Evolutionary conservation across 2,888 invertebrate genomes (phyloP).

Genomic region (Eumacrocentrus americanus): DNA sequence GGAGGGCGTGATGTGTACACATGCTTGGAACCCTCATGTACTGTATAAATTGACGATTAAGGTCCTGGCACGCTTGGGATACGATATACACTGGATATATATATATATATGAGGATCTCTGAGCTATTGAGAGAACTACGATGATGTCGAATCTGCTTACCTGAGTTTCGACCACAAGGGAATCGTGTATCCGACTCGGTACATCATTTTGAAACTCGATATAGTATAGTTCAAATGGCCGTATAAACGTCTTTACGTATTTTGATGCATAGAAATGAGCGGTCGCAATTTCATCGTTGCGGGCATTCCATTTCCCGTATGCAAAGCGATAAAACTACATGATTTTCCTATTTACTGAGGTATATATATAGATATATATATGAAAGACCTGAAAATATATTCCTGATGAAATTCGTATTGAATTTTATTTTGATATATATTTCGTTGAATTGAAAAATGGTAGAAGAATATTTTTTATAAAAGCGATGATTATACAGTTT

Average conservation of each 20-base stretch:
- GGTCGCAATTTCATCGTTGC: not conserved
- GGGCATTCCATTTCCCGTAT: not conserved
- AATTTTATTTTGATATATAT: not conserved
- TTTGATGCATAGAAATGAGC: slow-evolving; percentile 7
- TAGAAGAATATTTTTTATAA: no score
- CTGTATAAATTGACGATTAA: slow-evolving; percentile 32
- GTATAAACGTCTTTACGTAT: not conserved
- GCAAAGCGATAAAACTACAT: no score
- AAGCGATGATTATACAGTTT: no score
- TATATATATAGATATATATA: not conserved
- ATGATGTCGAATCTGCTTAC: slow-evolving; percentile 14
- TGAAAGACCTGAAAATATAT: not conserved
- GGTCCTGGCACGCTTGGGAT: slow-evolving; percentile 6
- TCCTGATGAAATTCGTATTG: not conserved
- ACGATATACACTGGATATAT: not conserved
- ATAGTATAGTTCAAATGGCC: not conserved
- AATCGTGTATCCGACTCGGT: not conserved
- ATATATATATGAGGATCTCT: not conserved
- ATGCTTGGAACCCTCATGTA: slow-evolving; percentile 18
- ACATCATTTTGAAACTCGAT: not conserved
- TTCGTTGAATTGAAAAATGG: no score
- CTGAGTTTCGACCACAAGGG: slow-evolving; percentile 3
- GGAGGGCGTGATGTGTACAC: slow-evolving; percentile 2
- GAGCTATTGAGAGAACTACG: not conserved
- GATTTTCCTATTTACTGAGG: not conserved